A percentile compares a stretch with the other conserved stretches of the same genome.
Conservation (phyloP, 2,797 vertebrate species). For the Rhynchotus rufescens region DNA sequence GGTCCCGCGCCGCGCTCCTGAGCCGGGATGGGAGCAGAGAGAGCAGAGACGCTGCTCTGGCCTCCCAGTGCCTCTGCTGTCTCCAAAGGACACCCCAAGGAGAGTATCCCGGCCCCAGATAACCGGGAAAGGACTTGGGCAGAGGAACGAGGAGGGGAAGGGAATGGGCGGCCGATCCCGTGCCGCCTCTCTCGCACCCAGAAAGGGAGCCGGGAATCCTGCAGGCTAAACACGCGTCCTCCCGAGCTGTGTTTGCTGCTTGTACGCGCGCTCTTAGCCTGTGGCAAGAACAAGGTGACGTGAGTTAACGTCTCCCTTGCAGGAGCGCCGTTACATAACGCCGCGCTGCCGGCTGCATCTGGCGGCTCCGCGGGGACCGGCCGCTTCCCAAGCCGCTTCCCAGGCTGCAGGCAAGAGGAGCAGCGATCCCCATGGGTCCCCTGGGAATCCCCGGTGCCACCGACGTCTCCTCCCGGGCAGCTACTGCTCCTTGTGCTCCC, state of each 20-base stretch:
- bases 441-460: neutral
- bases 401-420: neutral
- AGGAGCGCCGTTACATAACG: rapidly evolving
- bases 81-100: neutral
- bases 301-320: neutral
- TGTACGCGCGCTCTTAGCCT: neutral
- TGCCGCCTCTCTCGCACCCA: neutral
- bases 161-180: neutral
- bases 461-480: neutral
- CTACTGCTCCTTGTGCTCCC: neutral
- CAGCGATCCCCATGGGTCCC: rapidly evolving
- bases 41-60: neutral
- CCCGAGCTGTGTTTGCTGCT: neutral
- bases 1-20: neutral
- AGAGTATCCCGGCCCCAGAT: neutral
- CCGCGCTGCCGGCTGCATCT: neutral
- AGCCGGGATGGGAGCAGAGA: neutral
- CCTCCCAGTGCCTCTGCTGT: neutral
- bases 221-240: neutral
- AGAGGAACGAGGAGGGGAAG: neutral
- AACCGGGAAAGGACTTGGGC: neutral
- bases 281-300: neutral
- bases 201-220: neutral
- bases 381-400: neutral
- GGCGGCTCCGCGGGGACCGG: neutral